Conservation (phyloP, 37 sponge, comb jelly and placozoan genomes). For the Amphimedon queenslandica region DNA sequence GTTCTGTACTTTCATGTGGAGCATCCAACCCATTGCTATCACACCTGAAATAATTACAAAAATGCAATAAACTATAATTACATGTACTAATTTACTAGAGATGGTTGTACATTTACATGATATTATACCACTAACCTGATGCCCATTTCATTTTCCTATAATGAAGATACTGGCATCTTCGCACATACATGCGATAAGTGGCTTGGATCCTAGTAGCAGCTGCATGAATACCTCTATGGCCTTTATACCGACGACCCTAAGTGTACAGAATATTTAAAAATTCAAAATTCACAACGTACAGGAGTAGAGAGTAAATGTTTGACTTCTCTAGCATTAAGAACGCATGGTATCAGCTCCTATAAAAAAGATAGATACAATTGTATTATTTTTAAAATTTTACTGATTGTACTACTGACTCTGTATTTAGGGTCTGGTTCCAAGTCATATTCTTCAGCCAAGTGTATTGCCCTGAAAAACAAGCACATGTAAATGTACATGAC, state of each 20-base stretch:
- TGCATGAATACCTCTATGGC: slow-evolving; percentile 39
- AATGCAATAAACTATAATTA: not conserved
- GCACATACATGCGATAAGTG: slow-evolving; percentile 74
- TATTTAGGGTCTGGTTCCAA: slow-evolving; percentile 58
- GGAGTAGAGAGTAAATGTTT: slow-evolving; percentile 18
- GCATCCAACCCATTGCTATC: slow-evolving; percentile 77
- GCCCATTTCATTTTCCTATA: slow-evolving; percentile 73
- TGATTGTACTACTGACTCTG: slow-evolving; percentile 38
- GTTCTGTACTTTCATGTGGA: slow-evolving; percentile 42
- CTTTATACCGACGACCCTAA: slow-evolving; percentile 74
- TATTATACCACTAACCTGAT: slow-evolving; percentile 17
- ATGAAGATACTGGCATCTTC: slow-evolving; percentile 49
- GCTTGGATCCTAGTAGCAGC: slow-evolving; percentile 78
- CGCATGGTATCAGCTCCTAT: slow-evolving; percentile 25
- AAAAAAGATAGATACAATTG: no score
- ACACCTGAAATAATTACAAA: slow-evolving; percentile 32
- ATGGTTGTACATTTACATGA: not conserved
- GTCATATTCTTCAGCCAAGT: slow-evolving; percentile 58
- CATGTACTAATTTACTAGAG: no score
- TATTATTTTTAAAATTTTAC: no score
- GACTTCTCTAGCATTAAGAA: slow-evolving; percentile 38
- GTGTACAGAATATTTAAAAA: not conserved
- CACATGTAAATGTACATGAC: not conserved
- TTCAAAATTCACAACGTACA: slow-evolving; percentile 14
- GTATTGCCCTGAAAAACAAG: slow-evolving; percentile 14